Evolutionary conservation across 2,113 vertebrate genomes (phyloP), one percentile per base, ranked within the genome.

Genomic region (Gracilinanus agilis): DNA sequence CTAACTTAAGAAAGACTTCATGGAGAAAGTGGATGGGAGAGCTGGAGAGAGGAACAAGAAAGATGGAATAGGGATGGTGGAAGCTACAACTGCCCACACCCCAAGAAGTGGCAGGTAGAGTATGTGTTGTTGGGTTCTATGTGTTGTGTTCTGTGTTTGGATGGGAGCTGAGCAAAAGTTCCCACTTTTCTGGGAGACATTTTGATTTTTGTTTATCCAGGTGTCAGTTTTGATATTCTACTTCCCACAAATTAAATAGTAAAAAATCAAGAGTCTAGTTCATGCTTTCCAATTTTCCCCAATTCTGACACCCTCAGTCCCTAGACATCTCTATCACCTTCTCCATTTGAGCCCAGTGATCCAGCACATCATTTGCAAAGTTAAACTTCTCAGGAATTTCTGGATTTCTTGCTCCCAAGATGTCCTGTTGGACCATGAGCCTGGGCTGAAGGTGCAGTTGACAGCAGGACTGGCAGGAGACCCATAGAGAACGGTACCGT

Each of bases 351-450:
- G 99, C 96, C 99, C 99, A 99, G 56, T 98, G 98, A 94, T 99
- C 99, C 61, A 99, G n/a, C 1, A 99, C 98, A 58, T 99, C 98
- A 44, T 96, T 98, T 53, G 99, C 99, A 97, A 99, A 99, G 97
- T 99, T 99, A 90, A 99, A 99, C 94, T 98, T 97, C 53, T 98
- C 55, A 0, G 99, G 99, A 9, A 96, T 90, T 49, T 94, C 98
- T 27, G 98, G 19, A 0, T 97, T 92, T 67, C 98, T 95, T 0
- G 98, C 97, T 40, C 97, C 98, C 7, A 98, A 97, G 53, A 98
- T 96, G 9, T 98, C 96, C 89, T 97, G 97, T 44, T 97, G 98
- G 8, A 0, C 11, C 83, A 97, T 90, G 16, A 96, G 67, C 55
- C 40, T 55, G 54, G 2, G 4, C 2, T 91, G 91, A 9, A 94